Conservation (phyloP, 1,140 invertebrate genomes). For the Rhizoglyphus robini region DNA sequence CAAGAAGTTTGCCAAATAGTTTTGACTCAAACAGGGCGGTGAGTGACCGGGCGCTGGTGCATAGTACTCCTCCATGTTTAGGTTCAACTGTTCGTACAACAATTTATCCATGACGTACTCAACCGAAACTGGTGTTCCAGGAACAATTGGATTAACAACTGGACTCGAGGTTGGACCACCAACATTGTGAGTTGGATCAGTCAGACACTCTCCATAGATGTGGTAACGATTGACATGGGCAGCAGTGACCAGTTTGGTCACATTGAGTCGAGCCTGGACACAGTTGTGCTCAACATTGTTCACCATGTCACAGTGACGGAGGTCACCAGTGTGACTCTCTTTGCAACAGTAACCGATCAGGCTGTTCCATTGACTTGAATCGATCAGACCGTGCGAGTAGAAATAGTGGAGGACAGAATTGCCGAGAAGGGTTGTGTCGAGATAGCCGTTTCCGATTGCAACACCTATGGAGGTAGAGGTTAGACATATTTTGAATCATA, state of each 20-base stretch:
- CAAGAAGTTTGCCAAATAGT: slow-evolving; percentile 31
- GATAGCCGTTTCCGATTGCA: slow-evolving; percentile 41
- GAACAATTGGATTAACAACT: too few relatives aligned
- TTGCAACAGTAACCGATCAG: slow-evolving; percentile 17
- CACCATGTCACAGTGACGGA: slow-evolving; percentile 6
- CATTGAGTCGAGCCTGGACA: neutral
- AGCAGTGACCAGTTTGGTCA: neutral
- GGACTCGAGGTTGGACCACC: too few relatives aligned
- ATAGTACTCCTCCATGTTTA: neutral
- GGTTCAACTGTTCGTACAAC: neutral
- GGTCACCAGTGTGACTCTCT: neutral
- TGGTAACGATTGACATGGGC: slow-evolving; percentile 35
- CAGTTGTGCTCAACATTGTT: neutral
- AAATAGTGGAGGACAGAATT: slow-evolving; percentile 40
- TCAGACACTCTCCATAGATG: slow-evolving; percentile 32
- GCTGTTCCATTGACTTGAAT: slow-evolving; percentile 23
- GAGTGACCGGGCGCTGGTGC: slow-evolving; percentile 21
- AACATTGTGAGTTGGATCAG: neutral
- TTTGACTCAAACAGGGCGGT: slow-evolving; percentile 34
- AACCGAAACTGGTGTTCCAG: too few relatives aligned
- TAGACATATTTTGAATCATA: slow-evolving; percentile 34
- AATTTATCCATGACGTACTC: neutral
- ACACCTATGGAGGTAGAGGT: slow-evolving; percentile 36
- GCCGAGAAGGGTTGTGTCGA: slow-evolving; percentile 33
- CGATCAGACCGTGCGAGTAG: slow-evolving; percentile 41